These are phyloP conservation scores for Gryon sp. DNA, from an alignment of 1,140 invertebrate species.

Conservation along the genomic window DNA sequence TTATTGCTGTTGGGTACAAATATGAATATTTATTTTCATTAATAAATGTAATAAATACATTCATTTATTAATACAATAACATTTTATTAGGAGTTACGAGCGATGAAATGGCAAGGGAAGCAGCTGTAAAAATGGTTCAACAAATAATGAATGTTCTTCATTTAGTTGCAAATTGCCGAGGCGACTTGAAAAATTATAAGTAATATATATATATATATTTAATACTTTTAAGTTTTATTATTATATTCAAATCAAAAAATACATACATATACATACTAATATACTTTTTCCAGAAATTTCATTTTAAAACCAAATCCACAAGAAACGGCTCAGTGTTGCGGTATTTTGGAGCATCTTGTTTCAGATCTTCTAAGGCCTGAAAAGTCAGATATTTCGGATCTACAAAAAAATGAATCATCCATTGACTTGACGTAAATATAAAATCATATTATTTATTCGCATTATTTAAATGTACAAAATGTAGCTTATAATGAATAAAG, in stretches of 20 bases:
- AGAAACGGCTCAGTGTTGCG: constrained; percentile 74
- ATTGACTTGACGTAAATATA: constrained; percentile 75
- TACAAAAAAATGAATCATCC: constrained; percentile 79
- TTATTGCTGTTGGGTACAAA: constrained; percentile 70
- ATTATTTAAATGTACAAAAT: no score
- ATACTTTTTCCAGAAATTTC: constrained; percentile 61
- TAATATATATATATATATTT: constrained; percentile 47
- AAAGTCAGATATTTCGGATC: constrained; percentile 78
- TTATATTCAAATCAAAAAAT: background rate
- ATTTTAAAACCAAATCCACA: constrained; percentile 69
- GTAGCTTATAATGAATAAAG: no score
- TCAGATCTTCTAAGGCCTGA: constrained; percentile 79
- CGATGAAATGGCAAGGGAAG: constrained; percentile 60
- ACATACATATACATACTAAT: constrained; percentile 11
- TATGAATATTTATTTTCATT: background rate
- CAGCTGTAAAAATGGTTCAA: constrained; percentile 65
- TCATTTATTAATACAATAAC: constrained; percentile 4
- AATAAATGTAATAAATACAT: background rate
- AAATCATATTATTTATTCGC: background rate
- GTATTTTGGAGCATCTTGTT: constrained; percentile 80
- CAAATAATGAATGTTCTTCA: constrained; percentile 70
- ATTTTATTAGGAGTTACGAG: constrained; percentile 63
- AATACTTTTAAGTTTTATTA: constrained; percentile 21
- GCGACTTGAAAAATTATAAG: constrained; percentile 70
- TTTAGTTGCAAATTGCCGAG: constrained; percentile 67